Conservation (phyloP, 2,797 vertebrate genomes). For the Brachymystax lenok region DNA sequence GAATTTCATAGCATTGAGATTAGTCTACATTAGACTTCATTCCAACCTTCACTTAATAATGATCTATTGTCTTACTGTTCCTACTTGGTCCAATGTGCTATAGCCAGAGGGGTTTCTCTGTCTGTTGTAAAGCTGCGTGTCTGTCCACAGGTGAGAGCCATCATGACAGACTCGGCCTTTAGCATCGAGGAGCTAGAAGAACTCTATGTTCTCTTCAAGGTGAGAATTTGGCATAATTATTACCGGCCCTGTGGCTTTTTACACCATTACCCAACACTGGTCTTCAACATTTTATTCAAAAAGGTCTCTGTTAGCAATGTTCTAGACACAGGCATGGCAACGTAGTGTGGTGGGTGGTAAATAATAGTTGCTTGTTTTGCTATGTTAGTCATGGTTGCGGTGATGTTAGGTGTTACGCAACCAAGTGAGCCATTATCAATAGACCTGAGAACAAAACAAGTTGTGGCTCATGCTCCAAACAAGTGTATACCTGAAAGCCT, state of each 20-base stretch:
- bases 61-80: background rate
- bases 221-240: conserved; percentile 48
- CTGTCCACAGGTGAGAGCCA: conserved; percentile 85
- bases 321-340: background rate
- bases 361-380: background rate
- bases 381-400: background rate
- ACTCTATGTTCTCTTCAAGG: conserved; percentile 95
- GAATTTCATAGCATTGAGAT: background rate
- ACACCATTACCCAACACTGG: background rate
- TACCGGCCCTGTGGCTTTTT: background rate
- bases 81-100: background rate
- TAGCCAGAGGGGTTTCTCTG: background rate
- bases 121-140: background rate
- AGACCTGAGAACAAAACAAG: background rate
- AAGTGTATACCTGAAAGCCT: background rate
- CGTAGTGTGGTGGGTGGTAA: background rate
- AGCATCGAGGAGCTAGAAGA: conserved; percentile 94
- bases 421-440: background rate
- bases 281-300: background rate
- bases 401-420: background rate
- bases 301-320: background rate
- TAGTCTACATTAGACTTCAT: background rate
- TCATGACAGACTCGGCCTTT: conserved; percentile 92
- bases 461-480: background rate
- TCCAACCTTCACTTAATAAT: background rate